Base-by-base conservation (phyloP, 2,888 invertebrate genomes). In the Atrina japonica region DNA sequence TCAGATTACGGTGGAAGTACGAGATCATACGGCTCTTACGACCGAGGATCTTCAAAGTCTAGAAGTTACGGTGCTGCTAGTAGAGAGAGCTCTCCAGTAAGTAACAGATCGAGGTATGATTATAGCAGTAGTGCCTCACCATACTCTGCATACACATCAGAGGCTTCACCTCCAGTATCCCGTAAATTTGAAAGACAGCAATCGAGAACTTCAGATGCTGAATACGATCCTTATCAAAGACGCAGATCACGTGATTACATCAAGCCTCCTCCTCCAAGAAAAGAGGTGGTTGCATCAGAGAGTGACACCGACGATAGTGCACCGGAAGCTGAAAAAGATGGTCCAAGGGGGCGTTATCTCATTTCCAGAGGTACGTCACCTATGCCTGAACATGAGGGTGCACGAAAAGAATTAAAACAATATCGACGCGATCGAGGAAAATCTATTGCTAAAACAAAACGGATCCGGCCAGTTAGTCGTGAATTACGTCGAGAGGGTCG, bases 301-400 rank as follows among this genome's bases (percentile, higher is more conserved):
- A 76, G 76, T 53, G 85, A 85, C 58, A 80, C 83, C 0, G 83
- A 84, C 58, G 86, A 86, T 61, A 87, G 87, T 70, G 83, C 85
- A 0, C 87, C 87, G 0, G 87, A 87, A 65, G 85, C 86, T 27
- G 87, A 87, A 59, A 86, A 86, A 66, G 77, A 75, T 40, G 80
- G 75, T 30, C 50, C 55, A 18, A 67, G 70, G 55, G 70, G 81
- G n/a, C 73, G 78, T 35, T 88, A 85, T 75, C 76, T 88, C 55
- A 86, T 86, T 61, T 87, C 85, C 69, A 59, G 88, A 50, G 88
- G 87, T 30, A 88, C 88, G 6, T 87, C 88, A 9, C 89, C 89
- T 11, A 84, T 86, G 76, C 83, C 81, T 9, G 86, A 86, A 63
- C 80, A 77, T 21, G 85, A 81, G 50, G 55, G 58, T 7, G 65